Evolutionary conservation across 2,888 invertebrate species (phyloP), one percentile per base, ranked within the genome.

Genomic region (Heteromyza rotundicornis): DNA sequence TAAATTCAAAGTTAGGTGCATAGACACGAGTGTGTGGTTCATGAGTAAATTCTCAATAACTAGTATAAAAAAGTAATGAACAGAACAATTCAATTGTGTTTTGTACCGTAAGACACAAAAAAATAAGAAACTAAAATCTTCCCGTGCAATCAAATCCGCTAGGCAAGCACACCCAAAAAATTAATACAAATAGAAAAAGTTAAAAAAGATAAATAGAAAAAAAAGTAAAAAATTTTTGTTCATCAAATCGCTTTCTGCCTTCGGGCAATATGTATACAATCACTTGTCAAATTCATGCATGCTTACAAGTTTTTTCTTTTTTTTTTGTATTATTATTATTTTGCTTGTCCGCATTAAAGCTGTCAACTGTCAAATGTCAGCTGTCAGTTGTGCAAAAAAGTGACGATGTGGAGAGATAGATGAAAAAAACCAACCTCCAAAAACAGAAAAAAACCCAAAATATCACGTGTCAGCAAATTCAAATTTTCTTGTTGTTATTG

Each of bases 301-400:
- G 62, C 62, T 20, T 36, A 14, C 23, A 23, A n/a, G 16, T 24
- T 52, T 53, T 53, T 53, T 32, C 27, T 27, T 19, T 60, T 60
- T 59, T 55, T 58, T 47, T 53, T 56, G 36, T n/a, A n/a, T n/a
- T n/a, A n/a, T 17, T 8, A 8, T 14, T 44, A 24, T 56, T 49
- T 17, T 27, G 60, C 64, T 64, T 64, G 65, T 65, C 64, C 67
- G 62, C 65, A 65, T 67, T 67, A 65, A 67, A 67, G 64, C 65
- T 67, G 67, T 67, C 67, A 67, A 64, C 65, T 67, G 67, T 64
- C 65, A 67, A 67, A 67, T 67, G 67, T 67, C 67, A 67, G 65
- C 67, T 65, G 64, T 67, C 67, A 64, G 64, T 63, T 65, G 59
- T 17, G 20, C 47, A 47, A 20, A 47, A 47, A n/a, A n/a, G 19